Percentiles rank a stretch among this genome's conserved stretches.
phyloP scores from a whole-genome alignment of 2,888 invertebrate genomes.

The Phengaris alcon region DNA sequence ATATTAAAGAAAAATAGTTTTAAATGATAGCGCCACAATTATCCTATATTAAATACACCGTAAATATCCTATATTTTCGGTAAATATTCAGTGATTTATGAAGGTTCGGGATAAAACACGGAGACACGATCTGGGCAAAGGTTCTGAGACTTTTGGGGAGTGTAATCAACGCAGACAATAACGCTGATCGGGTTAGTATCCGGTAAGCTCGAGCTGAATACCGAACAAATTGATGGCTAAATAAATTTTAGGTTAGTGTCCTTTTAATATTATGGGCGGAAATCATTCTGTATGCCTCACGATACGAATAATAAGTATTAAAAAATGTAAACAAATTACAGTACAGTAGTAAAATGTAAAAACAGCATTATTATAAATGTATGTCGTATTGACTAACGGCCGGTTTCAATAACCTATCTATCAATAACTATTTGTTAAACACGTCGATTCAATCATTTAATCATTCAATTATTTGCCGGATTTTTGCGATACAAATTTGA shows the following conservation, averaged over 20 bases:
- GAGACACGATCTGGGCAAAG: neutral
- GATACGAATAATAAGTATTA: too few species aligned
- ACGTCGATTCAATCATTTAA: too few species aligned
- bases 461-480: too few species aligned
- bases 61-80: neutral
- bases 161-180: slow-evolving; percentile 4
- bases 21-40: neutral
- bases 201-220: slow-evolving; percentile 2
- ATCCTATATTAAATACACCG: too few species aligned
- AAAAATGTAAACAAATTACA: too few species aligned
- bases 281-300: neutral
- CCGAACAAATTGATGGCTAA: slow-evolving; percentile 2
- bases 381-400: too few species aligned
- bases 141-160: neutral
- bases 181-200: slow-evolving; percentile 15
- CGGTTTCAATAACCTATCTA: too few species aligned
- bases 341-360: too few species aligned
- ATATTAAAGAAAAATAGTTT: neutral
- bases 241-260: neutral
- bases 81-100: slow-evolving; percentile 13
- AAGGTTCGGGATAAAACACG: slow-evolving; percentile 3
- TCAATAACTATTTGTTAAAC: too few species aligned
- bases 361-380: too few species aligned
- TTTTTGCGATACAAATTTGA: too few species aligned
- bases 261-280: neutral